A percentile compares a stretch with the other conserved stretches of the same genome.
These are phyloP conservation scores for Pseudochromis fuscus DNA, from an alignment of 2,797 vertebrate genomes.

Conservation along the genomic window DNA sequence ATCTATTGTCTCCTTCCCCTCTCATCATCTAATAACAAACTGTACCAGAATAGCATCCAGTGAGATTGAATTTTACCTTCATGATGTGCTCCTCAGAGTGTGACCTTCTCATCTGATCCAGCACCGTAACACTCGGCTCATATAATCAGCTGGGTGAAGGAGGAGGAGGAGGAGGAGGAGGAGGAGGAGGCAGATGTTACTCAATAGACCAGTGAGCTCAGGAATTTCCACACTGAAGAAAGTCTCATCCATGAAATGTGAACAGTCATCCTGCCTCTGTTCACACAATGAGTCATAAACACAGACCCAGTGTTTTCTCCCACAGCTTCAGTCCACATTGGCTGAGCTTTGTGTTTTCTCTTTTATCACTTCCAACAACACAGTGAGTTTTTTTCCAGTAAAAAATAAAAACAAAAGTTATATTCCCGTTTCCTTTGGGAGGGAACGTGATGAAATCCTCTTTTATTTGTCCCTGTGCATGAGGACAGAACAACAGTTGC, in stretches of 20 bases:
- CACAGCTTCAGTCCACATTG: background rate
- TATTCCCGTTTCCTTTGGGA: constrained; percentile 7
- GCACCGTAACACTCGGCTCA: background rate
- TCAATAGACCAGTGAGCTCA: constrained; percentile 47
- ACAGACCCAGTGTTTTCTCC: constrained; percentile 12
- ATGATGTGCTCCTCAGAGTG: constrained; percentile 55
- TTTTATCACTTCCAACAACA: background rate
- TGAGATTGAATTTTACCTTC: constrained; percentile 68
- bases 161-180: background rate
- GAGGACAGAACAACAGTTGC: constrained; percentile 35
- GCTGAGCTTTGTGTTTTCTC: too few species aligned
- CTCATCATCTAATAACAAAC: too few species aligned
- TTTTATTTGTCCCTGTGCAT: background rate
- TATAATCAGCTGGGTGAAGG: constrained; percentile 44
- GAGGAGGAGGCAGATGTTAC: constrained; percentile 29
- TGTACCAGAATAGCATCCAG: background rate
- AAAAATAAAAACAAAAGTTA: background rate
- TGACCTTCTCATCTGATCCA: constrained; percentile 14
- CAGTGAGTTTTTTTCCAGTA: constrained; percentile 24
- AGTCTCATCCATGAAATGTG: constrained; percentile 2
- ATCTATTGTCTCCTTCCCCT: too few species aligned
- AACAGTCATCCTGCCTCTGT: background rate
- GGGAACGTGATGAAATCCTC: constrained; percentile 21
- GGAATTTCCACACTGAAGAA: constrained; percentile 66
- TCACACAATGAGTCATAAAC: background rate